Evolutionary conservation across 2,797 vertebrate species (phyloP).

Genomic region (Uromys caudimaculatus): DNA sequence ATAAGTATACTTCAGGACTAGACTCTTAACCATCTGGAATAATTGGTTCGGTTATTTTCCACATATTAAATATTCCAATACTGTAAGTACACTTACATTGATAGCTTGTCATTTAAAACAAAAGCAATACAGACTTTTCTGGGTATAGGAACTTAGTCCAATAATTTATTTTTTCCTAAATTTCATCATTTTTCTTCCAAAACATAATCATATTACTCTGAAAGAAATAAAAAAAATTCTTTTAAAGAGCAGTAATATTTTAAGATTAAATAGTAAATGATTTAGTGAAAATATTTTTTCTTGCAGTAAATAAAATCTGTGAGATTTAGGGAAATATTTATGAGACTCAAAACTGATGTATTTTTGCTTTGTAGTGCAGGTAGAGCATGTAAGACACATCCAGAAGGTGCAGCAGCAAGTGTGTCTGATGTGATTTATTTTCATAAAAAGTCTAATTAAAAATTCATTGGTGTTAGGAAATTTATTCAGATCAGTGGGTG

Average conservation of each 20-base stretch:
- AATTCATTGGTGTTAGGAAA: conserved; percentile 36
- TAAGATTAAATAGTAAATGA: background rate
- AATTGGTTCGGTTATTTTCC: conserved; percentile 1
- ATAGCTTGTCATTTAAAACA: conserved; percentile 46
- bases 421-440: background rate
- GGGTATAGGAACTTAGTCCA: background rate
- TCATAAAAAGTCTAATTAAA: conserved; percentile 16
- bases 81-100: conserved; percentile 34
- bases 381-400: background rate
- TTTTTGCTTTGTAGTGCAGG: conserved; percentile 3
- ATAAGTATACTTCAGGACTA: background rate
- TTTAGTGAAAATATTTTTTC: background rate
- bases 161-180: background rate
- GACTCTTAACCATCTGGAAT: conserved; percentile 7
- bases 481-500: background rate
- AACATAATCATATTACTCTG: background rate
- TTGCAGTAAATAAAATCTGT: background rate
- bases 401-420: background rate
- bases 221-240: background rate
- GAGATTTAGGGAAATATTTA: background rate
- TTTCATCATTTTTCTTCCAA: conserved; percentile 11
- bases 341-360: background rate
- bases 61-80: conserved; percentile 2
- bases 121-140: background rate
- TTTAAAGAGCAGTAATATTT: background rate